phyloP scores from a whole-genome alignment of 2,888 invertebrate genomes.

The Margaritifera margaritifera region DNA sequence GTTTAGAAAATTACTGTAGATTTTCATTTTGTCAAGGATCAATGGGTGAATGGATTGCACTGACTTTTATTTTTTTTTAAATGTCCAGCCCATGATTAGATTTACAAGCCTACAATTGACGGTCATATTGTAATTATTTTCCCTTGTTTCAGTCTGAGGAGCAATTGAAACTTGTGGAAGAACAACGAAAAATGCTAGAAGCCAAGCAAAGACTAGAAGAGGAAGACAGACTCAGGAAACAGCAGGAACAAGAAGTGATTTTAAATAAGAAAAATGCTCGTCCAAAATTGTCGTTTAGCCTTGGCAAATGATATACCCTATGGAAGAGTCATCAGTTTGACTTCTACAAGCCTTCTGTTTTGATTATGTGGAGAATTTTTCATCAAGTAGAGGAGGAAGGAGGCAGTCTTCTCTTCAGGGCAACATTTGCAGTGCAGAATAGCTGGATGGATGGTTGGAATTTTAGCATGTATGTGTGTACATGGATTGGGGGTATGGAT shows the following conservation, averaged over 20 bases:
- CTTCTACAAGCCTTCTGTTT: too few species aligned
- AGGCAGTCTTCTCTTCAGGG: too few species aligned
- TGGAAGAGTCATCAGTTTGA: too few species aligned
- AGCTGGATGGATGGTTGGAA: too few species aligned
- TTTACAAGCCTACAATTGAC: conserved; percentile 1
- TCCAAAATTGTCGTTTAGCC: conserved; percentile 89
- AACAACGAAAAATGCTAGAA: conserved; percentile 93
- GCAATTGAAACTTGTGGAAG: conserved; percentile 95
- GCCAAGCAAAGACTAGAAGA: conserved; percentile 93
- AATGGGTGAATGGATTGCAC: not conserved
- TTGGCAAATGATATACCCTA: conserved; percentile 36
- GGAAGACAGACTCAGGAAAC: conserved; percentile 92
- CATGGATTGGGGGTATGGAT: too few species aligned
- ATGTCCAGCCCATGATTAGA: not conserved
- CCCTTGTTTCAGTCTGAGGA: conserved; percentile 87
- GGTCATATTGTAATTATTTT: not conserved
- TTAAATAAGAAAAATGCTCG: conserved; percentile 94
- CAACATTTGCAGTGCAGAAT: too few species aligned
- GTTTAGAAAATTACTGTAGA: not conserved
- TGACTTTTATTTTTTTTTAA: not conserved
- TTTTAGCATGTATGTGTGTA: too few species aligned
- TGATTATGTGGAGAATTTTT: too few species aligned
- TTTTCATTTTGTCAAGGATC: not conserved
- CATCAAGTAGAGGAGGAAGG: too few species aligned
- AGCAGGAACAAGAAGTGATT: conserved; percentile 97